Base-by-base conservation (phyloP, 2,888 invertebrate genomes). In the Druceiella hillmani region DNA sequence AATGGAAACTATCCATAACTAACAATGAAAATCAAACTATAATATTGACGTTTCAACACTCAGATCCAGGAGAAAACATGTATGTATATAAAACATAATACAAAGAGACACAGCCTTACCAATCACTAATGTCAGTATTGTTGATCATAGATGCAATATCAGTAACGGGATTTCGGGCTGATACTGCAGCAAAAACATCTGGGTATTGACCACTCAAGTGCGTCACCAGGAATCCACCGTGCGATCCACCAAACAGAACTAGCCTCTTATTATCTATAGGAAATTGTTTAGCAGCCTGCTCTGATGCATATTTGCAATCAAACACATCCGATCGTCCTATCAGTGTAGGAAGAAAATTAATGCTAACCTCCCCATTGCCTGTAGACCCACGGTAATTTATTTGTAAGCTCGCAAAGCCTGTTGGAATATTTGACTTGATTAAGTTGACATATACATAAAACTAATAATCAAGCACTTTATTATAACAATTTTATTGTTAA, bases 121-220 rank as follows among this genome's bases (percentile, higher is more conserved):
- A 93, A 58, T 93, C 93, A n/a, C 87, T 81, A 43, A 93, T 92
- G 66, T 93, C 93, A 17, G 86, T 78, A 15, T 73, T 66, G 25
- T 76, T 75, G 52, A 74, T 68, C 84, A 87, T 86, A 7, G 79
- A 69, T 6, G 81, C 74, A 32, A 92, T 64, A 66, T 93, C 88
- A 39, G 77, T 76, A 0, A 91, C 91, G 4, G 93, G 92, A 61
- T 94, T 93, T 44, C 86, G 66, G 16, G 80, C 75, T 1, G 83
- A 80, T 3, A 86, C 87, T 2, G 79, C 84, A 51, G 75, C 78
- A 57, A 81, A 92, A 43, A 68, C 57, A 38, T 78, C 85, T 4
- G 91, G 88, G 66, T 82, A 83, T 55, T 87, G 87, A 1, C 87
- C 91, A 53, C 86, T 83, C 2, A 94, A 66, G 59, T 92, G 91